These are phyloP conservation scores for Bombus haemorrhoidalis DNA, from an alignment of 1,140 invertebrate species.

Conservation along the genomic window DNA sequence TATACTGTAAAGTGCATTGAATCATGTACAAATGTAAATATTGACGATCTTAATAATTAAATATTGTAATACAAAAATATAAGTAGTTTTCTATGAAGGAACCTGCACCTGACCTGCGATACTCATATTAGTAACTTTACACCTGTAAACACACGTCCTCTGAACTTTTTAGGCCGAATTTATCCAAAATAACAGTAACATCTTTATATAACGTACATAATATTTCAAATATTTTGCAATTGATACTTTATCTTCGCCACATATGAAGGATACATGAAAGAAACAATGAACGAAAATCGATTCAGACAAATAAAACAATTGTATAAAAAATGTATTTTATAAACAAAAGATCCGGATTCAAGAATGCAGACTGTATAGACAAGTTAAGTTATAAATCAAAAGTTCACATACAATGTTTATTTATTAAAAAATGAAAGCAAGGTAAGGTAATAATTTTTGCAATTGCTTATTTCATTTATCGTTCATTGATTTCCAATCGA, in stretches of 20 bases:
- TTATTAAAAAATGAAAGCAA: neutral
- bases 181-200: neutral
- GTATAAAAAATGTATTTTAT: neutral
- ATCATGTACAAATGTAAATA: slow-evolving; percentile 81
- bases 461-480: neutral
- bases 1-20: slow-evolving; percentile 58
- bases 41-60: slow-evolving; percentile 70
- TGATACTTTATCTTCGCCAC: neutral
- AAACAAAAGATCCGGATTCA: neutral
- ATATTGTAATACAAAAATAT: slow-evolving; percentile 68
- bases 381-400: neutral
- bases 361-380: too few relatives aligned
- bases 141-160: neutral
- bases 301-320: too few relatives aligned
- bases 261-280: too few relatives aligned
- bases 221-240: neutral
- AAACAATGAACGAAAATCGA: neutral
- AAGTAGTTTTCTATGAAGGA: slow-evolving; percentile 5
- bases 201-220: neutral
- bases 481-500: neutral
- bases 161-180: neutral
- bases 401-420: neutral
- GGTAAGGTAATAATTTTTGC: neutral
- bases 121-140: neutral
- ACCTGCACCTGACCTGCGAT: neutral